Conservation (phyloP, 2,797 vertebrate species). For the Calcarius lapponicus region DNA sequence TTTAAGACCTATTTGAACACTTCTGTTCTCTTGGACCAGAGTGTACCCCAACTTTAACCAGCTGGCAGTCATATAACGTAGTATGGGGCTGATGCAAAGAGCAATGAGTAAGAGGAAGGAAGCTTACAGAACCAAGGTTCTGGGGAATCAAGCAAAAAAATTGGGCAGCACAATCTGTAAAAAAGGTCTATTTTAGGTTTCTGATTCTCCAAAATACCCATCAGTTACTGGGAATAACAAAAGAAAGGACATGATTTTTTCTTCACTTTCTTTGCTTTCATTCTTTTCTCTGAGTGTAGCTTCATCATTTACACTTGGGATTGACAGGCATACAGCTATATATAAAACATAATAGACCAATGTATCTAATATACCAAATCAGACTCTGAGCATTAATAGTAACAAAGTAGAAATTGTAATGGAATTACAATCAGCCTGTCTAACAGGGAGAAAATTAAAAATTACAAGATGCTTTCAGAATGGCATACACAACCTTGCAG, state of each 20-base stretch:
- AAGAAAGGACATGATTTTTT: not conserved
- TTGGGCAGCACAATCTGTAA: not conserved
- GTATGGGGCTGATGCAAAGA: not conserved
- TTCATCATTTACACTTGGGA: not conserved
- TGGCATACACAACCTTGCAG: not conserved
- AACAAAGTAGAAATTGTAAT: slow-evolving; percentile 24
- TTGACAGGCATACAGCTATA: slow-evolving; percentile 9
- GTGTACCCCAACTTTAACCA: not conserved
- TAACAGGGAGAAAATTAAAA: slow-evolving; percentile 19
- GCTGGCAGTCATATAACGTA: not conserved
- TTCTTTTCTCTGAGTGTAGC: not conserved
- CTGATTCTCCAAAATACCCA: not conserved
- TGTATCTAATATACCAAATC: not conserved
- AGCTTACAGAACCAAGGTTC: not conserved
- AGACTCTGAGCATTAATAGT: slow-evolving; percentile 1
- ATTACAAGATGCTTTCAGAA: slow-evolving; percentile 7
- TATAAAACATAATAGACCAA: slow-evolving; percentile 7
- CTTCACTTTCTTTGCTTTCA: not conserved
- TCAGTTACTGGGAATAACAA: not conserved
- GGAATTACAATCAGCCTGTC: slow-evolving; percentile 9
- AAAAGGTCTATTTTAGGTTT: slow-evolving; percentile 6
- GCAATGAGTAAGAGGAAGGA: not conserved
- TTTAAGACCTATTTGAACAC: not conserved
- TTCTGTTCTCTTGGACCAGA: not conserved
- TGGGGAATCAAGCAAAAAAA: not conserved